phyloP scores from a whole-genome alignment of 2,797 vertebrate species.

The Enteromius viviparus region DNA sequence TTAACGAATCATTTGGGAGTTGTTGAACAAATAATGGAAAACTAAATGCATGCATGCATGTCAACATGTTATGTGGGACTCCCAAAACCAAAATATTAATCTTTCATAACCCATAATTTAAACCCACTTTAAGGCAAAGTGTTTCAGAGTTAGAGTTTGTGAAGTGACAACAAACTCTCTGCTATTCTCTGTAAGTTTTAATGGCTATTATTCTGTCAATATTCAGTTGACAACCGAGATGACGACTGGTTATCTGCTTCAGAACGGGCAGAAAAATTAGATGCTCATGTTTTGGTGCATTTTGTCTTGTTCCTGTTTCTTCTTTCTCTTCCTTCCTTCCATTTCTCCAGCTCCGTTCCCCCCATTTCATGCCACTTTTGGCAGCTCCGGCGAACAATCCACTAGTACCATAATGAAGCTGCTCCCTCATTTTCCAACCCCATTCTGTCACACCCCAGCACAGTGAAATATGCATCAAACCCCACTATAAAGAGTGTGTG shows the following conservation, averaged over 20 bases:
- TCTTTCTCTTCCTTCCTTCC: slow-evolving; percentile 33
- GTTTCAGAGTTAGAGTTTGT: slow-evolving; percentile 11
- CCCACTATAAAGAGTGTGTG: slow-evolving; percentile 77
- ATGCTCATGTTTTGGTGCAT: slow-evolving; percentile 37
- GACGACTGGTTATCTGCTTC: slow-evolving; percentile 51
- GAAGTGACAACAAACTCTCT: slow-evolving; percentile 21
- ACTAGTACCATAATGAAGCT: slow-evolving; percentile 58
- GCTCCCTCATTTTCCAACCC: slow-evolving; percentile 78
- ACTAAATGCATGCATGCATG: too few species aligned
- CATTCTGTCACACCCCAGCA: slow-evolving; percentile 84
- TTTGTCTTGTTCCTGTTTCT: slow-evolving; percentile 3
- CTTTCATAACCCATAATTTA: too few species aligned
- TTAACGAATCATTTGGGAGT: too few species aligned
- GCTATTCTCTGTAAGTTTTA: slow-evolving; percentile 55
- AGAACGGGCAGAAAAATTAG: slow-evolving; percentile 39
- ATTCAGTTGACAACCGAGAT: slow-evolving; percentile 61
- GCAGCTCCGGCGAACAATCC: slow-evolving; percentile 54
- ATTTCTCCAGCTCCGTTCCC: slow-evolving; percentile 29
- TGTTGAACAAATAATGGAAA: too few species aligned
- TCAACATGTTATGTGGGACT: too few species aligned
- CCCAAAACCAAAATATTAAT: too few species aligned
- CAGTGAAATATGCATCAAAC: slow-evolving; percentile 75
- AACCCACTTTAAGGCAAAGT: not conserved
- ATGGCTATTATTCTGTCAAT: slow-evolving; percentile 69
- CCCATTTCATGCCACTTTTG: slow-evolving; percentile 55